A percentile compares a stretch with the other conserved stretches of the same genome.
These are phyloP conservation scores for Prionace glauca DNA, from an alignment of 2,797 vertebrate species.

Conservation along the genomic window DNA sequence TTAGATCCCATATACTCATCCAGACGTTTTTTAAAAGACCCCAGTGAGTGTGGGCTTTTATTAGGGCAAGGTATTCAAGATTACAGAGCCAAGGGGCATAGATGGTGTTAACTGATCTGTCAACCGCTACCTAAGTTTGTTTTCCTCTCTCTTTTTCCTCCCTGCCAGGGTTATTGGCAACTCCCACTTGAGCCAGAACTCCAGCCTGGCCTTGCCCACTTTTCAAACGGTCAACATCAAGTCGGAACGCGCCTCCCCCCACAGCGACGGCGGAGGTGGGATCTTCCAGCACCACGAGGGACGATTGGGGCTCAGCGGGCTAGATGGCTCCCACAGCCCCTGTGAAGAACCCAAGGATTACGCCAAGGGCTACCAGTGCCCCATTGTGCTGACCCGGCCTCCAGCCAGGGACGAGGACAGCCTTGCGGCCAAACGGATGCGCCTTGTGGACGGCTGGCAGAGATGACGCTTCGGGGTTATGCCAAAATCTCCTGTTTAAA, in stretches of 20 bases:
- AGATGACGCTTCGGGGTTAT: constrained; percentile 55
- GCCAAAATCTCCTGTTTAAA: constrained; percentile 40
- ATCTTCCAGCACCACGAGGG: constrained; percentile 55
- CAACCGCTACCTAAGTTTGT: neutral
- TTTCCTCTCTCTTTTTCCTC: neutral
- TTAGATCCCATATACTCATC: no score
- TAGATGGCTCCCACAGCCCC: constrained; percentile 44
- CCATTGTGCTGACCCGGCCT: constrained; percentile 49
- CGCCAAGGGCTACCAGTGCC: constrained; percentile 56
- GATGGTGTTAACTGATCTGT: neutral
- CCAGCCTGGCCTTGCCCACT: neutral
- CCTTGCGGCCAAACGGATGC: constrained; percentile 54
- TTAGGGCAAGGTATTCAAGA: neutral
- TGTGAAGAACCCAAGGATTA: constrained; percentile 57
- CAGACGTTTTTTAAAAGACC: no score
- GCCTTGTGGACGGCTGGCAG: constrained; percentile 69
- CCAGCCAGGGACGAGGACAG: constrained; percentile 53
- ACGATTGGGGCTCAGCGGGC: constrained; percentile 52
- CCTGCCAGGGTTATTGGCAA: constrained; percentile 41
- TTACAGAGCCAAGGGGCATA: neutral
- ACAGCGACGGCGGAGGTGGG: constrained; percentile 59
- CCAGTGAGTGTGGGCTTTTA: neutral
- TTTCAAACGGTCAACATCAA: constrained; percentile 76
- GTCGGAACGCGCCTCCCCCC: constrained; percentile 77
- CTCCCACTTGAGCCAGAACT: constrained; percentile 41